Evolutionary conservation across 2,113 vertebrate genomes (phyloP).

Genomic region (Dipodomys spectabilis): DNA sequence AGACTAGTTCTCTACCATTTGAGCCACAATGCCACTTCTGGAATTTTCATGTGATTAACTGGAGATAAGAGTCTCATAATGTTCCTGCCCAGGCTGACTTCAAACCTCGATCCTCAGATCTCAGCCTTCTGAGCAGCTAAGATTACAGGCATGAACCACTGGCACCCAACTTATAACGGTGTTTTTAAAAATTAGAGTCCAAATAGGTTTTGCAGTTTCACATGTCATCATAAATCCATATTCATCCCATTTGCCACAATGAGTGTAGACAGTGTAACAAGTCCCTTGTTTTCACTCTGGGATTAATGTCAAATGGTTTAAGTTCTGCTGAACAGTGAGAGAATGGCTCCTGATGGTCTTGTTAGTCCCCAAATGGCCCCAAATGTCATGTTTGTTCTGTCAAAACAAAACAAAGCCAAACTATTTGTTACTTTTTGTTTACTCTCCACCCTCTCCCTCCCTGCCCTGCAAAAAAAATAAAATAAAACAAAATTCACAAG

Average conservation of each 20-base stretch:
- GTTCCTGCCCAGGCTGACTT: too few species aligned
- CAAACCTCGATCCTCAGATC: too few species aligned
- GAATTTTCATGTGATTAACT: too few species aligned
- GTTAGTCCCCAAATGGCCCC: not conserved
- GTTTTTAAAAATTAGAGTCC: not conserved
- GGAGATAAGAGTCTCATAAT: too few species aligned
- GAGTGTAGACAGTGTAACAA: not conserved
- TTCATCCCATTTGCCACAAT: not conserved
- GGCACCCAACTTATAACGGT: not conserved
- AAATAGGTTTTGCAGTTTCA: not conserved
- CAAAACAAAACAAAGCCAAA: not conserved
- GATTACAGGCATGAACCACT: too few species aligned
- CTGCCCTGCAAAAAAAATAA: too few species aligned
- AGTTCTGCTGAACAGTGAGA: not conserved
- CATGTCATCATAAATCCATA: not conserved
- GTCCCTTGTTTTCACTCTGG: not conserved
- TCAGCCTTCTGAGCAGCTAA: too few species aligned
- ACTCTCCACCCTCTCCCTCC: not conserved
- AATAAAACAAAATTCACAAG: not conserved
- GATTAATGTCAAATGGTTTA: not conserved
- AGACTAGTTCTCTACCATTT: too few species aligned
- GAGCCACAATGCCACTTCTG: too few species aligned
- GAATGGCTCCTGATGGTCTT: not conserved
- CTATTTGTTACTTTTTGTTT: not conserved
- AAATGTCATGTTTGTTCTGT: conserved; percentile 5